phyloP scores from a whole-genome alignment of 1,140 invertebrate genomes.

The Drosophila rufa region DNA sequence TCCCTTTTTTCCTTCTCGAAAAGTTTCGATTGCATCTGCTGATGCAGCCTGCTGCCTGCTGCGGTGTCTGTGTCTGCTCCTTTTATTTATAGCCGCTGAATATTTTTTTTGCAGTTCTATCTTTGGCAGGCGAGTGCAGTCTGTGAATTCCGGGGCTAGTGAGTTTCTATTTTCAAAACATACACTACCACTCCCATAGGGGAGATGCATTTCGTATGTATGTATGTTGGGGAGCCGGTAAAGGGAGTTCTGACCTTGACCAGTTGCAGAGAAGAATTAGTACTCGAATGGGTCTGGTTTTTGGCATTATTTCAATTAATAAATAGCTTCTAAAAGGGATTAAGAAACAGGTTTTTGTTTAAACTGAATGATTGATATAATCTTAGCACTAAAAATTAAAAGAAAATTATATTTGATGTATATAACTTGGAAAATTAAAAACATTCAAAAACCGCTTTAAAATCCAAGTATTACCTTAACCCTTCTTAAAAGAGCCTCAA shows the following conservation, averaged over 20 bases:
- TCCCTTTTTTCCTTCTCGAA: conserved; percentile 2
- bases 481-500: too few species aligned
- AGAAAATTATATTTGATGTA: too few species aligned
- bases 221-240: neutral
- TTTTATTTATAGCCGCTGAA: conserved; percentile 50
- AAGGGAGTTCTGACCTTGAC: conserved; percentile 47
- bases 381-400: too few species aligned
- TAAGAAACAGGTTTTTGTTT: neutral
- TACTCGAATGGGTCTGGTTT: neutral
- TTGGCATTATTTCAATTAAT: neutral
- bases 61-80: conserved; percentile 22
- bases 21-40: conserved; percentile 56
- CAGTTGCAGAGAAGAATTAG: neutral
- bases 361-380: too few species aligned
- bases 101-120: conserved; percentile 49
- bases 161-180: conserved; percentile 40
- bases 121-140: conserved; percentile 41
- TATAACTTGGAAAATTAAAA: too few species aligned
- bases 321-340: neutral
- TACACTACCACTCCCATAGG: conserved; percentile 32
- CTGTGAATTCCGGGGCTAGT: conserved; percentile 50
- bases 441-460: too few species aligned
- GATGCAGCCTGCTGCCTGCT: neutral
- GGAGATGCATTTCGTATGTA: conserved; percentile 15
- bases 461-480: neutral